A percentile compares a stretch with the other conserved stretches of the same genome.
Conservation (phyloP, 2,888 invertebrate species). For the Lutraria lutraria region DNA sequence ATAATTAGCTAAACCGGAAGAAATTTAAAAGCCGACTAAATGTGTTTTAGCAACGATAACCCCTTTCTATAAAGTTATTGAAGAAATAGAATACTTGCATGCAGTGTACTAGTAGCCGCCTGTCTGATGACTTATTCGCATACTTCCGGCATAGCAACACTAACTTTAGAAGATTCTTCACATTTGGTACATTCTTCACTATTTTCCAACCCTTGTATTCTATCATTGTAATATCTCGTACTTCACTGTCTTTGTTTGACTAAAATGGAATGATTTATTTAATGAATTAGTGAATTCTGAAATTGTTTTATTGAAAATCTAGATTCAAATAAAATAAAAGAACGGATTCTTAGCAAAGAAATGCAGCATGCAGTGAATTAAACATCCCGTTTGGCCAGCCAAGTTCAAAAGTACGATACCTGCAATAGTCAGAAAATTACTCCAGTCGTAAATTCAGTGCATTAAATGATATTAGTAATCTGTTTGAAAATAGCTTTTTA, state of each 20-base stretch:
- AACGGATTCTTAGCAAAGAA: not conserved
- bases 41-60: not conserved
- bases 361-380: not conserved
- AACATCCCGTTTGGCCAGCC: not conserved
- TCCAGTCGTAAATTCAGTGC: too few species aligned
- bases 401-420: not conserved
- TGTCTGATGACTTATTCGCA: not conserved
- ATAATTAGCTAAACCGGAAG: not conserved
- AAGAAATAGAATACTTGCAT: conserved; percentile 20
- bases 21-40: too few species aligned
- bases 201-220: conserved; percentile 38
- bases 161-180: conserved; percentile 27
- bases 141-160: not conserved
- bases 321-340: not conserved
- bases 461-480: too few species aligned
- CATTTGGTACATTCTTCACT: conserved; percentile 34
- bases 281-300: not conserved
- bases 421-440: not conserved
- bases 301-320: not conserved
- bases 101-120: conserved; percentile 9
- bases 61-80: not conserved
- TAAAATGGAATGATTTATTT: not conserved
- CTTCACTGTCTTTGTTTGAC: not conserved
- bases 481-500: too few species aligned
- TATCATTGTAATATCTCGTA: conserved; percentile 23